Evolutionary conservation across 2,888 invertebrate species (phyloP), one percentile per base, ranked within the genome.

Genomic region (Apamea sordens): DNA sequence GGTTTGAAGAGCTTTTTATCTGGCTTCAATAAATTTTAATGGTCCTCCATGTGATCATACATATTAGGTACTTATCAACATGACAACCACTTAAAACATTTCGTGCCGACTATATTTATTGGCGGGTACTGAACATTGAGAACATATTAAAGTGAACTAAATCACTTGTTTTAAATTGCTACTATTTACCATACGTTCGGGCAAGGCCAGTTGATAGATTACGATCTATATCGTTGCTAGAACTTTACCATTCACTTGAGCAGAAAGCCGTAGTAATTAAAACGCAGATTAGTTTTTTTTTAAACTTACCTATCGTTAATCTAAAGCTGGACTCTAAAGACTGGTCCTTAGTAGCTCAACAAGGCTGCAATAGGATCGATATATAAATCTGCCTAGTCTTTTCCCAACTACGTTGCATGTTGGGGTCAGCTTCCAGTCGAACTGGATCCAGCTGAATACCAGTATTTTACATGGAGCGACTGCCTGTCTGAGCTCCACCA

Each of bases 181-280:
- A 73, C 85, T 89, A 90, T 90, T 91, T 88, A 90, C 83, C 75
- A 81, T 83, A 77, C 82, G 83, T 82, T 79, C 72, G 70, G 69
- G 64, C 92, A 91, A 92, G 92, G 92, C 80, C 89, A 89, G 59
- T 69, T 72, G 77, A 84, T 72, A 77, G 90, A 88, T 89, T 82
- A 81, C 44, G 82, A 90, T 90, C 90, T 78, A 76, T 70, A 79
- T 75, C 68, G 70, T 72, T 76, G 61, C 77, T 73, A 74, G 70
- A 41, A 70, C 68, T 64, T 76, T 73, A 78, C 86, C 90, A 82
- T 88, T 90, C 91, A 89, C 90, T 86, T 73, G 80, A 28, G 47
- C 73, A 41, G 71, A 73, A 80, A 83, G 77, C 81, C 63, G 75
- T 65, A 41, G 67, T 83, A 68, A 86, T 88, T 84, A 86, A 86